phyloP scores from a whole-genome alignment of 2,888 invertebrate genomes.

The Synanthedon andrenaeformis region DNA sequence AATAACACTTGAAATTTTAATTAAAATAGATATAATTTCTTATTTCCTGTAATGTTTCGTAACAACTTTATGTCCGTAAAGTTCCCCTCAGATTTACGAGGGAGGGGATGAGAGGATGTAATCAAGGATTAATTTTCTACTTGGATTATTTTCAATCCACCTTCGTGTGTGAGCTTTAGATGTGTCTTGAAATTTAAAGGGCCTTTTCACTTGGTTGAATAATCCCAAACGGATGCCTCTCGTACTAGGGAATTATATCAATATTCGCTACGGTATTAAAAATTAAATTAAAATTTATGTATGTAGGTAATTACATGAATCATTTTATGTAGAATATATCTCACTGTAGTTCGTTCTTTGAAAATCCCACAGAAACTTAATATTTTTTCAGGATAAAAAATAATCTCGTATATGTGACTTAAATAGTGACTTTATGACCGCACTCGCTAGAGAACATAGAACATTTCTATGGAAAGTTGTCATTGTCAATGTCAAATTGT shows the following conservation, averaged over 20 bases:
- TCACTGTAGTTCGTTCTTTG: too few relatives aligned
- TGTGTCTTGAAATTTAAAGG: slow-evolving; percentile 53
- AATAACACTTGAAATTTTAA: too few relatives aligned
- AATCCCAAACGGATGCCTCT: slow-evolving; percentile 17
- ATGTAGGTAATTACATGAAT: background rate
- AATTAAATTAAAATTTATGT: too few relatives aligned
- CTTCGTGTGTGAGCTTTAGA: slow-evolving; percentile 53
- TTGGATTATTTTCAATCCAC: slow-evolving; percentile 68
- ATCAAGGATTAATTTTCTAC: slow-evolving; percentile 70
- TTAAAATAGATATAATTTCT: too few relatives aligned
- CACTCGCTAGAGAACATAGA: too few relatives aligned
- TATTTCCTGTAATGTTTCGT: slow-evolving; percentile 2
- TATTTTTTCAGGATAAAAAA: too few relatives aligned
- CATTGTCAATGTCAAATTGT: too few relatives aligned
- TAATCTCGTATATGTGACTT: too few relatives aligned
- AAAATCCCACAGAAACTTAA: too few relatives aligned
- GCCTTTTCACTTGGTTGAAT: slow-evolving; percentile 31
- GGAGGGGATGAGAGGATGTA: slow-evolving; percentile 36
- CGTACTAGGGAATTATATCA: background rate
- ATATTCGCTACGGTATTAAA: background rate
- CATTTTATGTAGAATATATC: too few relatives aligned
- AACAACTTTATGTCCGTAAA: slow-evolving; percentile 19
- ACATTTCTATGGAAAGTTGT: too few relatives aligned
- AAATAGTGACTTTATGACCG: too few relatives aligned
- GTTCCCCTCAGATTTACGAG: slow-evolving; percentile 34